Evolutionary conservation across 2,888 invertebrate genomes (phyloP), one percentile per base, ranked within the genome.

Genomic region (Ecliptopera silaceata): DNA sequence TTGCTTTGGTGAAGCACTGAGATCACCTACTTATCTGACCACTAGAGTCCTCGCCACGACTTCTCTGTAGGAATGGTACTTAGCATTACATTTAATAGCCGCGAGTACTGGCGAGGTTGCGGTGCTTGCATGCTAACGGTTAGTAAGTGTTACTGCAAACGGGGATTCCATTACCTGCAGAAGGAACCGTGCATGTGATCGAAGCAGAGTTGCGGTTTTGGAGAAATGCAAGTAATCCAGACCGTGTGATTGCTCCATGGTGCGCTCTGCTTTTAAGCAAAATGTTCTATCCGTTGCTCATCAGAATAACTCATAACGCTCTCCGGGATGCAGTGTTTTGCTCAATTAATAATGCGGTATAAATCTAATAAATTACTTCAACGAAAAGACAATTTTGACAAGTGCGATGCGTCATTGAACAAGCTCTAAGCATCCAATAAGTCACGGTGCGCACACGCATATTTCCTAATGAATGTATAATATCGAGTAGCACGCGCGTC

Each of bases 381-480:
- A 8, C 0, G 1, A 26, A 26, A 26, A 26, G 10, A 6, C 6
- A 22, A 2, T 22, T 22, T 22, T 1, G 22, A 22, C 26, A 26
- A 8, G 6, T 26, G 26, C 26, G 26, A 26, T 1, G 26, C 26
- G 26, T 8, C 10, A 0, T 12, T 22, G 8, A 29, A 39, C 48
- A 53, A 49, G 31, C 31, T 12, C 41, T 46, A 45, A 54, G 42
- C 13, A 49, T 58, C 45, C 8, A 20, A 49, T 53, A 58, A 46
- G 5, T 54, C 45, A 38, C 12, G 39, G 4, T 34, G 45, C 36
- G 34, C 41, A 32, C 47, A 17, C 45, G 49, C 49, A 39, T 34
- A 50, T 54, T 50, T 59, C 46, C 49, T 54, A 59, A 59, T 59
- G 50, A 59, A 59, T 59, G 50, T 49, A 58, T 54, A 58, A 54